Evolutionary conservation across 2,797 vertebrate species (phyloP).

Genomic region (Sebastes miniatus): DNA sequence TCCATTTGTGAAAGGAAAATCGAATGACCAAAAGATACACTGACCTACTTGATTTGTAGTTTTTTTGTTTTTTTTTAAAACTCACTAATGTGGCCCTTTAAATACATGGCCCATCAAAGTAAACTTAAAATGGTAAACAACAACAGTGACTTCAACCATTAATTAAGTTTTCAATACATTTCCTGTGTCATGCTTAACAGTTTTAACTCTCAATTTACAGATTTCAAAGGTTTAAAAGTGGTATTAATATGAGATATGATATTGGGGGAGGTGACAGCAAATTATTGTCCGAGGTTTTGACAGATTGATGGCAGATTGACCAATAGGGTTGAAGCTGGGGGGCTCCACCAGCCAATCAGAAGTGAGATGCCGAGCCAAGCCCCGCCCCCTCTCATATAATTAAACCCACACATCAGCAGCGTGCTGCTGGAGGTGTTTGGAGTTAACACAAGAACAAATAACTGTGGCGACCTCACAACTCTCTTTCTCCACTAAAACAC

Average conservation of each 20-base stretch:
- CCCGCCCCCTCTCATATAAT: conserved; percentile 57
- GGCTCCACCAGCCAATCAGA: conserved; percentile 60
- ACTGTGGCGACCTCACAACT: conserved; percentile 19
- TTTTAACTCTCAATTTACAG: background rate
- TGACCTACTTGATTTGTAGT: background rate
- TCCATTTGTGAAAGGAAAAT: too few relatives aligned
- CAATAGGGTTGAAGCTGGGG: conserved; percentile 45
- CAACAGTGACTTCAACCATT: background rate
- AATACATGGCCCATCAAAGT: background rate
- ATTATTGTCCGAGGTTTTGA: conserved; percentile 26
- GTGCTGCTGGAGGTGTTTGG: conserved; percentile 67
- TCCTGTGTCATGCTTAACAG: too few relatives aligned
- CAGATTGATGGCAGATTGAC: conserved; percentile 57
- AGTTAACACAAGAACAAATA: conserved; percentile 29
- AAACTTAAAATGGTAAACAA: background rate
- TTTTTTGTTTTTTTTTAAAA: too few relatives aligned
- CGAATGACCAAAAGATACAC: too few relatives aligned
- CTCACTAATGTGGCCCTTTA: background rate
- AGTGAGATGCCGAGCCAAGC: background rate
- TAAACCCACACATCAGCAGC: conserved; percentile 71
- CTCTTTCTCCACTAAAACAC: conserved; percentile 26
- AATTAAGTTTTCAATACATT: background rate
- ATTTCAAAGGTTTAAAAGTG: background rate
- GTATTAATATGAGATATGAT: conserved; percentile 7
- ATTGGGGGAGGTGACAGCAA: conserved; percentile 41